Evolutionary conservation across 1,140 invertebrate genomes (phyloP), one percentile per base, ranked within the genome.

Genomic region (Drosophila sturtevanti): DNA sequence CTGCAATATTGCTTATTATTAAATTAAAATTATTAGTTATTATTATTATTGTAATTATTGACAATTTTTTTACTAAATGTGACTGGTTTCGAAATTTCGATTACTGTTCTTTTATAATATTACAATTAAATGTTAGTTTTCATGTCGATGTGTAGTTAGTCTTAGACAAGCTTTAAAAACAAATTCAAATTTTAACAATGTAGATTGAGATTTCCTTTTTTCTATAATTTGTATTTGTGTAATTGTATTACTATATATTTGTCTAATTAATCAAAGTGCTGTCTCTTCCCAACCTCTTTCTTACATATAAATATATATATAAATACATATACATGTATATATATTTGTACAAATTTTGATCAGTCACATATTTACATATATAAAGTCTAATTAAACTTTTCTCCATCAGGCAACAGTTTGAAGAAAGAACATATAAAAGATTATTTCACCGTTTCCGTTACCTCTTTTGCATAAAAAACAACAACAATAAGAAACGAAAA

Each of bases 1-100:
- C 89, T 90, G 89, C 89, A 90, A 90, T 90, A 87, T 79, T 63
- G 79, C 67, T 76, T 79, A 89, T 79, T 79, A 65, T 61, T 61
- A 18, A 66, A 35, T 74, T 74, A 75, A 11, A 21, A 55, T 74
- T 70, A 41, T 74, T 70, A 41, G 67, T 63, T 64, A 31, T 74
- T 75, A 51, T 75, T 62, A 75, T 58, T 75, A 48, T 75, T 7
- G 60, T 41, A 58, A 52, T 60, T 51, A 41, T 61, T 61, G 51
- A 62, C 44, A 37, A 52, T 76, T 62, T 62, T 22, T 58, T 12
- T 35, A 37, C 34, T 31, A 18, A 58, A 27, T 60, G 58, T 60
- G n/a, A 35, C 41, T 48, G 16, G 41, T 48, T 48, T 48, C 16
- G 16, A 48, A 21, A 16, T 48, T 48, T 21, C 41, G 41, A 48